Evolutionary conservation across 2,113 vertebrate species (phyloP).

Genomic region (Tragulus kanchil): DNA sequence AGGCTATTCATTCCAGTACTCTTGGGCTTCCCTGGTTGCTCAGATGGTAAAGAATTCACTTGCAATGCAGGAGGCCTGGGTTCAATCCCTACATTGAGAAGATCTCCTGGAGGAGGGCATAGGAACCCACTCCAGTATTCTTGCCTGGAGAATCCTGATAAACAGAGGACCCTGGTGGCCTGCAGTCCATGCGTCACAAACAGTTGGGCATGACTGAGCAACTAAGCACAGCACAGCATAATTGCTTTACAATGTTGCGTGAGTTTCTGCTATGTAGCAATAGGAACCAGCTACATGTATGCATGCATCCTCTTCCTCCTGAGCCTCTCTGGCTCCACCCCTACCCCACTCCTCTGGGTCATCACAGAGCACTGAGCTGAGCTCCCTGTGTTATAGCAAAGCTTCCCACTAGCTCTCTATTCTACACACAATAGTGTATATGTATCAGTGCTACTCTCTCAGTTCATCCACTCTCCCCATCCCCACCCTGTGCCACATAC

Average conservation of each 20-base stretch:
- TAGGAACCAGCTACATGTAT: not conserved
- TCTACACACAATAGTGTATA: not conserved
- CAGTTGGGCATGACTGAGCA: too few species aligned
- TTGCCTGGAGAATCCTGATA: too few species aligned
- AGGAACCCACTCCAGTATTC: too few species aligned
- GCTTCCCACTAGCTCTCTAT: not conserved
- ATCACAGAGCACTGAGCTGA: not conserved
- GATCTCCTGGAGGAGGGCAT: too few species aligned
- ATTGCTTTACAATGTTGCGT: not conserved
- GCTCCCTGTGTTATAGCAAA: not conserved
- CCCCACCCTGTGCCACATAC: not conserved
- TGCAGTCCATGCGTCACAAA: too few species aligned
- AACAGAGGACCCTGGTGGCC: too few species aligned
- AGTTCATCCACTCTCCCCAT: not conserved
- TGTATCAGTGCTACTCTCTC: not conserved
- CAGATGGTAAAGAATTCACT: too few species aligned
- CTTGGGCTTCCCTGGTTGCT: too few species aligned
- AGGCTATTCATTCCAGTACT: too few species aligned
- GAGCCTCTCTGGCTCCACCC: not conserved
- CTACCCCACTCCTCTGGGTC: not conserved
- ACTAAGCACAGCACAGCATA: too few species aligned
- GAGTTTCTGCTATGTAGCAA: not conserved
- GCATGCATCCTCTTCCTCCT: not conserved
- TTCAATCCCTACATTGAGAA: too few species aligned
- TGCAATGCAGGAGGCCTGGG: too few species aligned